A percentile compares a stretch with the other conserved stretches of the same genome.
phyloP scores from a whole-genome alignment of 2,113 vertebrate species.

The Gambusia holbrooki region DNA sequence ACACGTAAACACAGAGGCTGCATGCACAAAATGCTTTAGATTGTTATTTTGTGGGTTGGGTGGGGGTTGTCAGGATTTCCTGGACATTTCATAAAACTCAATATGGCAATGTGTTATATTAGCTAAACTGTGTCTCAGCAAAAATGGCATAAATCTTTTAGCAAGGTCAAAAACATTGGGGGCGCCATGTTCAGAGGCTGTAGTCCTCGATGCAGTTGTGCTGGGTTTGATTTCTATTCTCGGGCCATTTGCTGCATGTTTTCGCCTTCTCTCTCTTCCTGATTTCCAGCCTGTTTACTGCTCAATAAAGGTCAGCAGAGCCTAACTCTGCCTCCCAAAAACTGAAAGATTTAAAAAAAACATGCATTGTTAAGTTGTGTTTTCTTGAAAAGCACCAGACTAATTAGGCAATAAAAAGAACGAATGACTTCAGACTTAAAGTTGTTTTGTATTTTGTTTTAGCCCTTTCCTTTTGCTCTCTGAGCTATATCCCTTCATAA shows the following conservation, averaged over 20 bases:
- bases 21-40: slow-evolving; percentile 7
- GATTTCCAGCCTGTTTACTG: no score
- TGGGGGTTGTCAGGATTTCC: slow-evolving; percentile 10
- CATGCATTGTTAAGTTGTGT: neutral
- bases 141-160: slow-evolving; percentile 18
- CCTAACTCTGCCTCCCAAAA: no score
- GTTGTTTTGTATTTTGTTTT: neutral
- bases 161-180: neutral
- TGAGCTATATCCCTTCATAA: slow-evolving; percentile 11
- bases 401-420: neutral
- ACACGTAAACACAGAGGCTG: neutral
- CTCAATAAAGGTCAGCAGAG: no score
- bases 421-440: accelerated
- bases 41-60: neutral
- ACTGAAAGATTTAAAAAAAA: no score
- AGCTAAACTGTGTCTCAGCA: slow-evolving; percentile 3
- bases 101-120: slow-evolving; percentile 5
- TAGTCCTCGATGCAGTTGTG: no score
- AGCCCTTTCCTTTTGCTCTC: slow-evolving; percentile 5
- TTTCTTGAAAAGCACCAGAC: neutral
- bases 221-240: no score
- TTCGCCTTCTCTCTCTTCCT: no score
- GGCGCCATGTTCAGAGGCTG: no score
- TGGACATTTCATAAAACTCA: slow-evolving; percentile 24
- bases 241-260: no score